Evolutionary conservation across 2,888 invertebrate genomes (phyloP).

Genomic region (Cyrtodaria siliqua): DNA sequence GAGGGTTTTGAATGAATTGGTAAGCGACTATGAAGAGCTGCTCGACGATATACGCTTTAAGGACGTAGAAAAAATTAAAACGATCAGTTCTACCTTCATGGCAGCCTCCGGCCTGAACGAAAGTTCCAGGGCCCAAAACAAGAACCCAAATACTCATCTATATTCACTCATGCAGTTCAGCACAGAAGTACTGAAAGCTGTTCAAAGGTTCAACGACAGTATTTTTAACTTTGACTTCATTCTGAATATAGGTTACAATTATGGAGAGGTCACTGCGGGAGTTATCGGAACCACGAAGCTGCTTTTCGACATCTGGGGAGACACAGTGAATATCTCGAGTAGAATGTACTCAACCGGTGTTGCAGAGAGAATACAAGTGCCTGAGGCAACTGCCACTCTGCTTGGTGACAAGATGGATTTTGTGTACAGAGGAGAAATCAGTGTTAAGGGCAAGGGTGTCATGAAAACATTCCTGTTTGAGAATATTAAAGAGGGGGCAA

Average conservation of each 20-base stretch:
- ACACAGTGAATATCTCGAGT: constrained; percentile 98
- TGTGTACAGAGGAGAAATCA: constrained; percentile 96
- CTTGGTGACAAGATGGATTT: constrained; percentile 93
- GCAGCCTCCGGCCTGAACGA: constrained; percentile 98
- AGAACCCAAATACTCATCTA: constrained; percentile 92
- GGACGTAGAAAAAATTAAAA: constrained; percentile 98
- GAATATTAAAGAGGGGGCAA: constrained; percentile 73
- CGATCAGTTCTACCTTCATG: constrained; percentile 98
- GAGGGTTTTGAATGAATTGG: constrained; percentile 97
- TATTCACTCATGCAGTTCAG: constrained; percentile 97
- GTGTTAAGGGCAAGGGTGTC: constrained; percentile 98
- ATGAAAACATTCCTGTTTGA: constrained; percentile 94
- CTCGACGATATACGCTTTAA: constrained; percentile 93
- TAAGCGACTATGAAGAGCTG: constrained; percentile 98
- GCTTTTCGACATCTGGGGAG: constrained; percentile 99
- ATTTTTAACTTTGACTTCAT: constrained; percentile 86
- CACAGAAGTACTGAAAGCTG: constrained; percentile 92
- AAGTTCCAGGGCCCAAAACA: constrained; percentile 90
- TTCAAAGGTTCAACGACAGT: constrained; percentile 84
- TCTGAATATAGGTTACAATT: constrained; percentile 93
- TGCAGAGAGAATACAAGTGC: constrained; percentile 90
- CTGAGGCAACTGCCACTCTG: constrained; percentile 86
- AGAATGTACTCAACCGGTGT: constrained; percentile 99
- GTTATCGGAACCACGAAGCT: constrained; percentile 98
- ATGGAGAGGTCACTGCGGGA: constrained; percentile 98